Evolutionary conservation across 2,113 vertebrate genomes (phyloP).

Genomic region (Carassius carassius): DNA sequence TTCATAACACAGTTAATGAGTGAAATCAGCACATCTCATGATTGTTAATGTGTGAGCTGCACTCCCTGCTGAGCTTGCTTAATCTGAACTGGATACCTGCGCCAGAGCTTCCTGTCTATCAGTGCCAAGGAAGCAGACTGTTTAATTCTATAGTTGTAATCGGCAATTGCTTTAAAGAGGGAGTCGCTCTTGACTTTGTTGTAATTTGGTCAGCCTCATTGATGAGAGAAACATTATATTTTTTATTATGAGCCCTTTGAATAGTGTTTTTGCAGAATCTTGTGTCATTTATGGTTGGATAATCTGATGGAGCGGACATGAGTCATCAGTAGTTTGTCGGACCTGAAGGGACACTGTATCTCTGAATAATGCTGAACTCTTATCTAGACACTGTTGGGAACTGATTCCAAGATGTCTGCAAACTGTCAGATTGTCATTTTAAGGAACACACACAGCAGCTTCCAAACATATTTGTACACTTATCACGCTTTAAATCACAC

Average conservation of each 20-base stretch:
- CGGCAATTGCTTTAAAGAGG: not conserved
- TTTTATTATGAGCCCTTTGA: not conserved
- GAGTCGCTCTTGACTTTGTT: not conserved
- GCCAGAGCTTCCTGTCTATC: conserved; percentile 35
- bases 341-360: not conserved
- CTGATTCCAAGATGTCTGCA: conserved; percentile 17
- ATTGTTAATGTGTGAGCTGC: conserved; percentile 18
- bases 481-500: not conserved
- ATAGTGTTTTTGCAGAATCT: not conserved
- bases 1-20: conserved; percentile 44
- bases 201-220: conserved; percentile 8
- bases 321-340: not conserved
- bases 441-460: not conserved
- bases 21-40: conserved; percentile 40
- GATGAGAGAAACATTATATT: not conserved
- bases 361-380: not conserved
- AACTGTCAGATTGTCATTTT: conserved; percentile 15
- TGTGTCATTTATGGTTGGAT: conserved; percentile 11
- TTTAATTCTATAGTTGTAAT: conserved; percentile 39
- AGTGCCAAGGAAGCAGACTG: conserved; percentile 34
- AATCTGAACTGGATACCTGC: conserved; percentile 48
- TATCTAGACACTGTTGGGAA: not conserved
- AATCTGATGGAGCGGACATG: not conserved
- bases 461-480: not conserved
- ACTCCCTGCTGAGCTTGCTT: conserved; percentile 49